Evolutionary conservation across 2,113 vertebrate species (phyloP).

Genomic region (Egretta garzetta): DNA sequence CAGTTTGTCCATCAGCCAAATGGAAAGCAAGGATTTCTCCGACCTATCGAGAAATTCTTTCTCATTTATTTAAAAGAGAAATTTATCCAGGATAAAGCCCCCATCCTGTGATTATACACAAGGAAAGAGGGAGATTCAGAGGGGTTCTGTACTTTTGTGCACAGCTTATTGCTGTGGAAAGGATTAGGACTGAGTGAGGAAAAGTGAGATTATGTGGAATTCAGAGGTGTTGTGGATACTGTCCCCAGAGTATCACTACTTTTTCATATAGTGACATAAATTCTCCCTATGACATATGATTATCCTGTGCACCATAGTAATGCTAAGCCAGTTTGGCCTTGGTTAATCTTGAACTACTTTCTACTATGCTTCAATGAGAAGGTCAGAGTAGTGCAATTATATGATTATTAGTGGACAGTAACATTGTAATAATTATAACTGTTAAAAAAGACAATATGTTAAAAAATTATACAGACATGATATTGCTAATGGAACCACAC

Average conservation of each 20-base stretch:
- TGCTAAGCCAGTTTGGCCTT: neutral
- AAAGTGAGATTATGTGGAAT: neutral
- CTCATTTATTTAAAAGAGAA: neutral
- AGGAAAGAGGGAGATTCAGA: neutral
- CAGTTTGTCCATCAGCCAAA: neutral
- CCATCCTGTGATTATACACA: fast-evolving
- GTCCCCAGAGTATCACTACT: neutral
- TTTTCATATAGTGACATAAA: neutral
- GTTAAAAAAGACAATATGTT: neutral
- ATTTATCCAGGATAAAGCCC: neutral
- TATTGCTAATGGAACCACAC: neutral
- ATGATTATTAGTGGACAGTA: neutral
- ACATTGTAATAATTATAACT: neutral
- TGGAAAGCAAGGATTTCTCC: neutral
- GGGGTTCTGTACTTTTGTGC: neutral
- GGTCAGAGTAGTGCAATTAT: neutral
- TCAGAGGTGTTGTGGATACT: neutral
- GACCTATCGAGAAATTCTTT: neutral
- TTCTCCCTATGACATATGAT: neutral
- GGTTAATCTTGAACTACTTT: neutral
- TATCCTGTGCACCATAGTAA: neutral
- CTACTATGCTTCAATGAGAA: neutral
- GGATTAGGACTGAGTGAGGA: neutral
- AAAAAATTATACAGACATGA: neutral
- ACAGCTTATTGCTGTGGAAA: neutral